Conservation (phyloP, 1,140 invertebrate genomes). For the Philotrypesis tridentata region DNA sequence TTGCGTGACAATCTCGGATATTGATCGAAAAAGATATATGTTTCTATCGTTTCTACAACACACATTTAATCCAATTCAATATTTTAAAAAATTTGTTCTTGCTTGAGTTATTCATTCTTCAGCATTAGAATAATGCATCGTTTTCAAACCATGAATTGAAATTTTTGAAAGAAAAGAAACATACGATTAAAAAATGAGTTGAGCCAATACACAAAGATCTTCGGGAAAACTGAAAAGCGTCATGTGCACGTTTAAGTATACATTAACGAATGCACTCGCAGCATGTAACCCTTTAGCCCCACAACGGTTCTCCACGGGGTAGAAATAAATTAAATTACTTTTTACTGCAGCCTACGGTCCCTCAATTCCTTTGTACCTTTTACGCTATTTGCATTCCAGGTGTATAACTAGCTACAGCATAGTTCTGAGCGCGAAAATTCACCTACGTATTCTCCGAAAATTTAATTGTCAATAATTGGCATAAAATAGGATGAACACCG, state of each 20-base stretch:
- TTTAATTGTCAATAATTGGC: neutral
- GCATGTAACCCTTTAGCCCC: constrained; percentile 64
- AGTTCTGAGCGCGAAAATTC: no score
- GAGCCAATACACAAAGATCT: constrained; percentile 13
- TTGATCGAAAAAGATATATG: no score
- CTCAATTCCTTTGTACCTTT: constrained; percentile 9
- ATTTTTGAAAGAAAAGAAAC: no score
- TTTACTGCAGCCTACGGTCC: constrained; percentile 28
- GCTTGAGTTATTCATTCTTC: no score
- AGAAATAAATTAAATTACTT: constrained; percentile 59
- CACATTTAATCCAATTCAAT: no score
- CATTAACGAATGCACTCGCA: neutral
- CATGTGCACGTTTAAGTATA: constrained; percentile 58
- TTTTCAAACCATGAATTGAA: no score
- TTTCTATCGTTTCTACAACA: no score
- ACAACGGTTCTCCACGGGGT: constrained; percentile 38
- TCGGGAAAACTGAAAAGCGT: constrained; percentile 70
- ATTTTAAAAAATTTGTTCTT: no score
- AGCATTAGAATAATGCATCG: neutral
- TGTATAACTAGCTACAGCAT: neutral
- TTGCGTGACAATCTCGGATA: no score
- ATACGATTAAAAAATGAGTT: neutral
- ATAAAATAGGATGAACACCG: neutral
- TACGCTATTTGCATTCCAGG: constrained; percentile 58
- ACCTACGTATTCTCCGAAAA: neutral